Conservation (phyloP, 37 sponge, comb jelly and placozoan genomes). For the Haliclona indistincta region DNA sequence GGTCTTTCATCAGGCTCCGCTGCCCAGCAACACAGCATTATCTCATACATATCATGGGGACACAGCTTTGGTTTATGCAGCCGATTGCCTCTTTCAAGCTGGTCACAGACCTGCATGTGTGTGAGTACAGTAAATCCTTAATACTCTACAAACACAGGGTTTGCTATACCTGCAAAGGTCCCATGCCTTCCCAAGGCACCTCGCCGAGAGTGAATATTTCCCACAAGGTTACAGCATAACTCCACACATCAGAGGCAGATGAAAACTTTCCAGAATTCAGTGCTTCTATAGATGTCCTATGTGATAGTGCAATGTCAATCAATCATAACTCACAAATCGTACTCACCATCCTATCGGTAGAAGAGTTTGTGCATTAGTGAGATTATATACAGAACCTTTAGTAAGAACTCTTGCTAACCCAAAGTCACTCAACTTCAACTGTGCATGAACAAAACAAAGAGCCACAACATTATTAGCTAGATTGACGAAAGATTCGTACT, state of each 20-base stretch:
- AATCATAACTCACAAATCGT: not conserved
- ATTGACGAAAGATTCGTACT: not conserved
- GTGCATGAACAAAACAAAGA: constrained; percentile 4
- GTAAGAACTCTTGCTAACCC: constrained; percentile 66
- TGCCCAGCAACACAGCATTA: constrained; percentile 54
- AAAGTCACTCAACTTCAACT: constrained; percentile 78
- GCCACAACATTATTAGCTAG: not conserved
- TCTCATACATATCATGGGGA: constrained; percentile 21
- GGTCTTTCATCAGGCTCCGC: constrained; percentile 37
- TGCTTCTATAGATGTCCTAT: constrained; percentile 65
- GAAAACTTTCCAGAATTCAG: constrained; percentile 57
- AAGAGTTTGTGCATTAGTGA: constrained; percentile 17
- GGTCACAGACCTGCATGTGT: constrained; percentile 16
- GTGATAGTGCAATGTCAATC: not conserved
- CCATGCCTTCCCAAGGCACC: constrained; percentile 54
- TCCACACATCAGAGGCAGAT: constrained; percentile 76
- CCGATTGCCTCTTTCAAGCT: constrained; percentile 25
- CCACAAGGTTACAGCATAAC: constrained; percentile 72
- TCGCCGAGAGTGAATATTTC: constrained; percentile 66
- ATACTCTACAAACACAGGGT: not conserved
- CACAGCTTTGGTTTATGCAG: constrained; percentile 39
- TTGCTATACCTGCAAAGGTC: constrained; percentile 26
- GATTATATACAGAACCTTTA: constrained; percentile 38
- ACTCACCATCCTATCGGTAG: constrained; percentile 68
- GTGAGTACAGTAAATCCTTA: not conserved